Conservation (phyloP, 2,888 invertebrate species). For the Tridacna crocea region DNA sequence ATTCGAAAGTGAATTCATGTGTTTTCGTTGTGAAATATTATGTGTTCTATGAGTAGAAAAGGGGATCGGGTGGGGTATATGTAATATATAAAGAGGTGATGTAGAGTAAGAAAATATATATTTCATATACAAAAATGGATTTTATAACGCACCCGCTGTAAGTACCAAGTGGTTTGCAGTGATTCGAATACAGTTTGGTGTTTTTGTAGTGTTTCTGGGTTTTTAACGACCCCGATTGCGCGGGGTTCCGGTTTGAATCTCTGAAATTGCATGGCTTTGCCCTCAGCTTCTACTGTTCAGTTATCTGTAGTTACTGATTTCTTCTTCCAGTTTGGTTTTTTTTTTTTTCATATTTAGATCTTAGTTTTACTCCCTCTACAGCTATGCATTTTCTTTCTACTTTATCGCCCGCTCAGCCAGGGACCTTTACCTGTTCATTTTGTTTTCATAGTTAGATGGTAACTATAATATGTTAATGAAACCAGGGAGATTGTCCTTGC, state of each 20-base stretch:
- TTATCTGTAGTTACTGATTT: background rate
- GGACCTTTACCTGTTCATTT: no score
- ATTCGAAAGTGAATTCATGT: no score
- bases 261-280: slow-evolving; percentile 41
- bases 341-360: no score
- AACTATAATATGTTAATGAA: no score
- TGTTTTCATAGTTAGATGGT: no score
- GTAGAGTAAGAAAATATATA: slow-evolving; percentile 3
- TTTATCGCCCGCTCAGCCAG: no score
- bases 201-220: slow-evolving; percentile 38
- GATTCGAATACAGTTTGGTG: slow-evolving; percentile 35
- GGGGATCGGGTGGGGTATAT: background rate
- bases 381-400: no score
- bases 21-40: no score
- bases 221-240: background rate
- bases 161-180: slow-evolving; percentile 57
- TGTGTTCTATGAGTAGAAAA: no score
- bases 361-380: no score
- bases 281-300: slow-evolving; percentile 13
- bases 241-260: slow-evolving; percentile 44
- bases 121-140: slow-evolving; percentile 8
- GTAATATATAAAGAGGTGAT: background rate
- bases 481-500: no score
- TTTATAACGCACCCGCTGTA: slow-evolving; percentile 35
- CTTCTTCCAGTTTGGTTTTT: no score